Percentiles rank a stretch among this genome's conserved stretches.
phyloP scores from a whole-genome alignment of 2,888 invertebrate genomes.

The Acheta domesticus region DNA sequence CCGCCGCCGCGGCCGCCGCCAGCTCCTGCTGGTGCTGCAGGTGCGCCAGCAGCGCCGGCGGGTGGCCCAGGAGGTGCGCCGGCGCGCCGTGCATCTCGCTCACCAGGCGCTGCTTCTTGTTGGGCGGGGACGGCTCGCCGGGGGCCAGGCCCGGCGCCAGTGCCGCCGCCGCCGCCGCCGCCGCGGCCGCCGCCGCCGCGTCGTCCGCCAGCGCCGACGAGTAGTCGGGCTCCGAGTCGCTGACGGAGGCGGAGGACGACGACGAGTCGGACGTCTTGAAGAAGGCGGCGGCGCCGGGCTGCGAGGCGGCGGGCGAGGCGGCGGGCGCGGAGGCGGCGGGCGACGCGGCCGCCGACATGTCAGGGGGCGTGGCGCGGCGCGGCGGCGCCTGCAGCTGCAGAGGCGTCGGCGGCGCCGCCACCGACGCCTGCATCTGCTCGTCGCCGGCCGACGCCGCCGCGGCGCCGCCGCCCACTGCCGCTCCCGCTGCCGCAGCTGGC shows the following conservation, averaged over 20 bases:
- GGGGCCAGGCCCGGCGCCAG: conserved; percentile 29
- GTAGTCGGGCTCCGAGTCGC: conserved; percentile 32
- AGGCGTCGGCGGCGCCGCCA: conserved; percentile 34
- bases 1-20: conserved; percentile 42
- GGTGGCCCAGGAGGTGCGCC: conserved; percentile 25
- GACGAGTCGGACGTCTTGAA: conserved; percentile 39
- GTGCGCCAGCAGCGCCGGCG: conserved; percentile 43
- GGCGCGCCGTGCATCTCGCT: conserved; percentile 26
- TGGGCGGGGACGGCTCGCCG: conserved; percentile 47
- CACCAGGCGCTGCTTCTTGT: conserved; percentile 47
- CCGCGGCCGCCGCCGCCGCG: conserved; percentile 32
- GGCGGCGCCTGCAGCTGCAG: conserved; percentile 32
- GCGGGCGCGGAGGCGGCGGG: conserved; percentile 37
- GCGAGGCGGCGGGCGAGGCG: conserved; percentile 39
- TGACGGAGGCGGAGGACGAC: conserved; percentile 32
- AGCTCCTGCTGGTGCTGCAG: conserved; percentile 55
- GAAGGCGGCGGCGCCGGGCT: conserved; percentile 36
- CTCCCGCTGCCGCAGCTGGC: conserved; percentile 33
- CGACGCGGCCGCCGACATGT: conserved; percentile 31
- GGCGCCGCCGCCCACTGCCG: conserved; percentile 35
- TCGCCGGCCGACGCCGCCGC: conserved; percentile 33
- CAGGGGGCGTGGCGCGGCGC: conserved; percentile 37
- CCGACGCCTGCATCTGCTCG: conserved; percentile 32
- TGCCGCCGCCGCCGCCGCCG: conserved; percentile 36
- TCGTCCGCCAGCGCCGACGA: conserved; percentile 33